Evolutionary conservation across 2,888 invertebrate genomes (phyloP).

Genomic region (Cremastinae sp.): DNA sequence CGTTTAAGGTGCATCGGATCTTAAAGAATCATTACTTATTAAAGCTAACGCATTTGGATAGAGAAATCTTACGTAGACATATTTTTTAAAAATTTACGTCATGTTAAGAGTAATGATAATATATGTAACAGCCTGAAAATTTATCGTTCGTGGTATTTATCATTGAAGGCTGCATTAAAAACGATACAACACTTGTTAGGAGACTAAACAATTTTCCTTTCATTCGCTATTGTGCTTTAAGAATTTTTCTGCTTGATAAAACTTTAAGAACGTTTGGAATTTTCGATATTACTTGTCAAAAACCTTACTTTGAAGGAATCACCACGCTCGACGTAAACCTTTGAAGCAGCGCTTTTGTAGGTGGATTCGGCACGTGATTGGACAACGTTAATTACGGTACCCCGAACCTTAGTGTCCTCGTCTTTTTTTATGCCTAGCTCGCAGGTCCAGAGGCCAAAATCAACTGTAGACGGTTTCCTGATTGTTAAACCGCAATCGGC

Average conservation of each 20-base stretch:
- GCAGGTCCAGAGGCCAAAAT: conserved; percentile 74
- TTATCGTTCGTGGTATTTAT: too few species aligned
- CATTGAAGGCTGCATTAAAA: too few species aligned
- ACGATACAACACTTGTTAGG: too few species aligned
- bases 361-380: not conserved
- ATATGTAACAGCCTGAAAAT: too few species aligned
- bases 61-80: too few species aligned
- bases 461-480: conserved; percentile 62
- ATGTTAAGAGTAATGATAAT: too few species aligned
- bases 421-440: conserved; percentile 49
- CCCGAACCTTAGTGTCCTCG: not conserved
- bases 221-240: too few species aligned
- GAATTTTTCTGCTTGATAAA: too few species aligned
- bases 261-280: not conserved
- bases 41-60: too few species aligned
- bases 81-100: too few species aligned
- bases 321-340: conserved; percentile 69
- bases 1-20: conserved; percentile 69
- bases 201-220: too few species aligned
- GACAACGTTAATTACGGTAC: conserved; percentile 40
- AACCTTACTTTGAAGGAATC: conserved; percentile 68
- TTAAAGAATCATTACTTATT: too few species aligned
- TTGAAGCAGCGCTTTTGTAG: conserved; percentile 8
- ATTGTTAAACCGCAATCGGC: conserved; percentile 72
- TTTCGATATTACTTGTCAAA: not conserved